Conservation (phyloP, 2,888 invertebrate genomes). For the Drosophila sordidula region DNA sequence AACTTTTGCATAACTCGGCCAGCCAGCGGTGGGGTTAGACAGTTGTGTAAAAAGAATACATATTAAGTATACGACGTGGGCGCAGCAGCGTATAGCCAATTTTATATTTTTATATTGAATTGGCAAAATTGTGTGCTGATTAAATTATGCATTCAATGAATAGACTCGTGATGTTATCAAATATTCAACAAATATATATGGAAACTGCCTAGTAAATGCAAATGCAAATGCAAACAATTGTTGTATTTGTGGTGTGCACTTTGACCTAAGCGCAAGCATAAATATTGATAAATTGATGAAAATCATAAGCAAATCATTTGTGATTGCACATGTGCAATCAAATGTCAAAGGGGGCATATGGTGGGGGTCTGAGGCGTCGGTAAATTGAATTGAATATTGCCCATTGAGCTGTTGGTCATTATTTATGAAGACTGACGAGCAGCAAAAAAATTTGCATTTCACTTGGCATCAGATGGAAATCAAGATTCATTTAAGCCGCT, state of each 20-base stretch:
- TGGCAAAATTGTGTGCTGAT: slow-evolving; percentile 40
- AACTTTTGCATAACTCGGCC: slow-evolving; percentile 36
- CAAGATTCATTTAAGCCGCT: slow-evolving; percentile 70
- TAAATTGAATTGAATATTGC: slow-evolving; percentile 36
- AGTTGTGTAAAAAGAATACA: slow-evolving; percentile 17
- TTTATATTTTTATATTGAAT: slow-evolving; percentile 32
- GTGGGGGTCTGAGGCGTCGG: neutral
- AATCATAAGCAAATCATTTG: slow-evolving; percentile 57
- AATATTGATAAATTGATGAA: slow-evolving; percentile 48
- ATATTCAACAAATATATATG: slow-evolving; percentile 26
- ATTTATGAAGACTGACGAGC: slow-evolving; percentile 55
- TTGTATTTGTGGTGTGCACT: slow-evolving; percentile 13
- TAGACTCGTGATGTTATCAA: slow-evolving; percentile 16
- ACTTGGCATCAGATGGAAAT: slow-evolving; percentile 64
- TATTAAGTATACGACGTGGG: slow-evolving; percentile 48
- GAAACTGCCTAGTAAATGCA: slow-evolving; percentile 34
- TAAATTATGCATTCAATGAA: slow-evolving; percentile 55
- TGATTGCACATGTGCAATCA: slow-evolving; percentile 43
- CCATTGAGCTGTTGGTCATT: slow-evolving; percentile 40
- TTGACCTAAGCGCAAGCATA: slow-evolving; percentile 39
- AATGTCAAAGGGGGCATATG: slow-evolving; percentile 16
- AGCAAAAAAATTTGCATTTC: slow-evolving; percentile 61
- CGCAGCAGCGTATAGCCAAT: slow-evolving; percentile 41
- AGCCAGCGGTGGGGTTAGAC: neutral
- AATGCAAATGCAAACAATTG: slow-evolving; percentile 21